Percentiles rank a stretch among this genome's conserved stretches.
Evolutionary conservation across 2,113 vertebrate genomes (phyloP).

Genomic region (Sarotherodon lohbergeri): DNA sequence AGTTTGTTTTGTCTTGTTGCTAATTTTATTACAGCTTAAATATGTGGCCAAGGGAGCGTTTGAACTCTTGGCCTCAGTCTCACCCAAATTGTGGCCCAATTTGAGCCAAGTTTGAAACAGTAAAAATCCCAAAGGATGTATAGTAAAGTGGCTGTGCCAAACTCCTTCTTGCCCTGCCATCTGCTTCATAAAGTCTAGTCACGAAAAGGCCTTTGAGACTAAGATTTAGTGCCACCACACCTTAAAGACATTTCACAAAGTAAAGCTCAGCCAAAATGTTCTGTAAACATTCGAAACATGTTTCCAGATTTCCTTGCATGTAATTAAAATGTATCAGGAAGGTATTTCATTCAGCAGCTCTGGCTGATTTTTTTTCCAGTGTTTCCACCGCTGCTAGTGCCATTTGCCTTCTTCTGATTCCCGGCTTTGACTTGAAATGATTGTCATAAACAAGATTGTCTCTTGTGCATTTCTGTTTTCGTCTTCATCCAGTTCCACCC

Average conservation of each 20-base stretch:
- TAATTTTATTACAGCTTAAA: slow-evolving; percentile 22
- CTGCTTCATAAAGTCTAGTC: slow-evolving; percentile 57
- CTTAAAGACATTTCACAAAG: slow-evolving; percentile 33
- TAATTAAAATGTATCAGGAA: slow-evolving; percentile 19
- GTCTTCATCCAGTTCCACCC: slow-evolving; percentile 18
- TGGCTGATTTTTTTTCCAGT: neutral
- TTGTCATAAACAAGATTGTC: slow-evolving; percentile 48
- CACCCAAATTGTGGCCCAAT: slow-evolving; percentile 8
- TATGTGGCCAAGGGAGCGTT: neutral
- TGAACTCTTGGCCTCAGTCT: slow-evolving; percentile 46
- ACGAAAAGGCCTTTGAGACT: slow-evolving; percentile 23
- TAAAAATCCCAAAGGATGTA: slow-evolving; percentile 51
- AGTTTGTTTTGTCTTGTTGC: slow-evolving; percentile 30
- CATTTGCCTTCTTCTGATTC: slow-evolving; percentile 18
- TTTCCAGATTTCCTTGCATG: neutral
- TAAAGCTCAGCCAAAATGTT: neutral
- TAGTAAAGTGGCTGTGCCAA: slow-evolving; percentile 36
- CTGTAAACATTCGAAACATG: slow-evolving; percentile 36
- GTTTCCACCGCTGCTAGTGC: slow-evolving; percentile 1
- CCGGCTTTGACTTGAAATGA: slow-evolving; percentile 34
- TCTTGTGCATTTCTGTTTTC: slow-evolving; percentile 37
- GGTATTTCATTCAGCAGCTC: neutral
- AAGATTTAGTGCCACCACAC: slow-evolving; percentile 37
- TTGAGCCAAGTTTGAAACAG: slow-evolving; percentile 41
- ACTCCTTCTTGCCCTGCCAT: slow-evolving; percentile 45